Base-by-base conservation (phyloP, 2,888 invertebrate species). In the Nycteola revayana region DNA sequence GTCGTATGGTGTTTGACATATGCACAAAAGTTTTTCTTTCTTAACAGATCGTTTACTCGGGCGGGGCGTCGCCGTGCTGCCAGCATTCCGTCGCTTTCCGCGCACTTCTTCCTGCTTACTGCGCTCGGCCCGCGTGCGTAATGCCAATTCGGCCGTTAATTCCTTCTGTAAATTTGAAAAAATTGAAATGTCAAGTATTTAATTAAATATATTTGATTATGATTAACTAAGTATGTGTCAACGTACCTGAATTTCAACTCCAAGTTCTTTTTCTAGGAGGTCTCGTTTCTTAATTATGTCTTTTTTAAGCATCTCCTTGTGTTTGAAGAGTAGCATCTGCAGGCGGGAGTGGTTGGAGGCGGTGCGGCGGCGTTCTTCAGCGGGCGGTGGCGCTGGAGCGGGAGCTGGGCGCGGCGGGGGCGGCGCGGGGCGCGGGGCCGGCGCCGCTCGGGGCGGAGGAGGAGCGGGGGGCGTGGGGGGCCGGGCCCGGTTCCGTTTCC, bases 1-100 rank as follows among this genome's bases (percentile, higher is more conserved):
- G 78, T 99, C 98, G 71, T 98, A 98, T 2, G 98, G 97, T 25
- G 96, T 98, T 68, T 95, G 93, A 72, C 98, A 98, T 32, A 97
- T 87, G 73, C 98, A 98, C 64, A 97, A 94, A 1, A 98, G 89
- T 67, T 96, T 95, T 60, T 95, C 95, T 61, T 94, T 95, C 65
- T 93, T 93, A 28, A 49, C 53, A 32, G 66, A 42, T 42, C 76
- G 75, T 50, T 75, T 77, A 49, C 49, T 60, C 17, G 65, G 42
- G 9, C 66, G 64, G 31, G 86, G 69, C 57, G 80, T n/a, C n/a
- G n/a, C n/a, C n/a, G n/a, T n/a, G n/a, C n/a, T n/a, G n/a, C n/a
- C 42, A 3, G 49, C 72, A 55, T 67, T 75, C 69, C 49, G 74
- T 61, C 49, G 66, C 63, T 48, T 71, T 62, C 53, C 89, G 42